Evolutionary conservation across 1,140 invertebrate species (phyloP), one percentile per base, ranked within the genome.

Genomic region (Formica selysi): DNA sequence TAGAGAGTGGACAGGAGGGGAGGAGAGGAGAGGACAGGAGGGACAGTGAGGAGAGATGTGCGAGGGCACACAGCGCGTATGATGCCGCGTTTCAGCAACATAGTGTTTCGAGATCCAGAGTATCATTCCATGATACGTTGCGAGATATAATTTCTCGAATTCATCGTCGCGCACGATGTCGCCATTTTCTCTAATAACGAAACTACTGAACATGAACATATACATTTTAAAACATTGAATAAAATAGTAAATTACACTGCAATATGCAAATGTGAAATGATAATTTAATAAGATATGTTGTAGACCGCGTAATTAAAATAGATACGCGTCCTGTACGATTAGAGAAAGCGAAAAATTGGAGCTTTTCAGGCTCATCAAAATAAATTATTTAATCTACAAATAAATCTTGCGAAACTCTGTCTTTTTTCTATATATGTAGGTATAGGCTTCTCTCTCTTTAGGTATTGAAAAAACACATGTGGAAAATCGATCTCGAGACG

Each of bases 71-170:
- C 16, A 44, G 54, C 10, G 32, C 7, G 22, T 11, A 13, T 29
- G 32, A 81, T 22, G 36, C 70, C 22, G 48, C 22, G 36, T 71
- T 71, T 22, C 78, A 71, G 36, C 36, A 22, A 70, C 36, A 22
- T 32, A 32, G 3, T 59, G 10, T 57, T 68, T 80, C 64, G 44
- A 79, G 5, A 78, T 70, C 26, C 44, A 11, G n/a, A 59, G 32
- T n/a, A 2, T 29, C 26, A 4, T 26, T 76, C 4, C 5, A 22
- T 26, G 57, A 62, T 62, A 29, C 16, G 16, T 1, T 26, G 22
- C 13, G 32, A 36, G 32, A 57, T 22, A 8, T n/a, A 44, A 68
- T 54, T 38, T 54, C 44, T 51, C 76, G 8, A 51, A 36, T 51
- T 19, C 16, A 32, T 44, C 8, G 13, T 36, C 26, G 26, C 26